These are phyloP conservation scores for Dione vanillae DNA, from an alignment of 2,888 invertebrate species.

Conservation along the genomic window DNA sequence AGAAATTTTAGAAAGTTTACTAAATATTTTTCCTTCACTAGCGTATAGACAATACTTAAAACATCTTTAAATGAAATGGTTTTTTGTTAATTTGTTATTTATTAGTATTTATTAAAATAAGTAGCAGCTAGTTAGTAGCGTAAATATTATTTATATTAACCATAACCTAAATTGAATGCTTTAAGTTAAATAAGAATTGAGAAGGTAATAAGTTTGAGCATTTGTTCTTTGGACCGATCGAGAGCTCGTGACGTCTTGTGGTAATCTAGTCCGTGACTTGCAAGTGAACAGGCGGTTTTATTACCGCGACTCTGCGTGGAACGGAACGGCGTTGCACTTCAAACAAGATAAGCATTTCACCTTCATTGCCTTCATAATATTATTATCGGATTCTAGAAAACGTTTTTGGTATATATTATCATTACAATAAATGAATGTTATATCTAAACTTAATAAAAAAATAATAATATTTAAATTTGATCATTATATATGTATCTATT, in stretches of 20 bases:
- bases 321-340: slow-evolving; percentile 45
- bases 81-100: no score
- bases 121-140: neutral
- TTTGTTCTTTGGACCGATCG: slow-evolving; percentile 62
- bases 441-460: neutral
- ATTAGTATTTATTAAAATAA: no score
- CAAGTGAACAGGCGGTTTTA: slow-evolving; percentile 79
- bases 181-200: slow-evolving; percentile 45
- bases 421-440: neutral
- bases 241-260: slow-evolving; percentile 67
- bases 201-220: slow-evolving; percentile 52
- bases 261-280: slow-evolving; percentile 83
- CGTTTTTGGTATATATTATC: neutral
- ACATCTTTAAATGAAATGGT: no score
- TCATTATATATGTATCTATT: no score
- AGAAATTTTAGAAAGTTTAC: no score
- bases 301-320: slow-evolving; percentile 55
- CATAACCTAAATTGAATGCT: slow-evolving; percentile 25
- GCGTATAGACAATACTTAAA: no score
- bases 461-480: no score
- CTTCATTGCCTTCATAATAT: slow-evolving; percentile 25
- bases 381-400: slow-evolving; percentile 2
- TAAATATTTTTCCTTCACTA: no score
- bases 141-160: no score
- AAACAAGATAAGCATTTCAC: slow-evolving; percentile 38